phyloP scores from a whole-genome alignment of 2,888 invertebrate genomes.

The Phyllotreta striolata region DNA sequence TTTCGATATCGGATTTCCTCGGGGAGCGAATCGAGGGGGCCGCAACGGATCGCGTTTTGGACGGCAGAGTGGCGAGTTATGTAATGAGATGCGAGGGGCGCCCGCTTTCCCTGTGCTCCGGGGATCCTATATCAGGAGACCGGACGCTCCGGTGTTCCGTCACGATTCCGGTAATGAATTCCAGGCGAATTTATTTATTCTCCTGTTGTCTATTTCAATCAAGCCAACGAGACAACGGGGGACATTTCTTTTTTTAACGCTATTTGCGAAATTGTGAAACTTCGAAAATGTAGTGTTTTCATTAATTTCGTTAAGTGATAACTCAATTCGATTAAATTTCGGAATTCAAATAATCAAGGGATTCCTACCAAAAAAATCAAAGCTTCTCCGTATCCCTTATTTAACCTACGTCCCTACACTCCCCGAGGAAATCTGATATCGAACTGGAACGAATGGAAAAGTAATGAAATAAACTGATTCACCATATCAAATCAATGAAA shows the following conservation, averaged over 20 bases:
- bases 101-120: conserved; percentile 1
- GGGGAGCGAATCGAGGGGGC: conserved; percentile 50
- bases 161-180: conserved; percentile 4
- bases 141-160: conserved; percentile 6
- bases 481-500: conserved; percentile 53
- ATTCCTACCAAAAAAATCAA: conserved; percentile 3
- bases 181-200: not conserved
- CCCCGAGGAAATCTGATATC: conserved; percentile 55
- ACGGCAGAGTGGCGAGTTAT: conserved; percentile 18
- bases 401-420: conserved; percentile 43
- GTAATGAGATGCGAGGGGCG: conserved; percentile 15
- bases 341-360: conserved; percentile 4
- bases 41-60: conserved; percentile 5
- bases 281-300: too few species aligned
- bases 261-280: too few species aligned
- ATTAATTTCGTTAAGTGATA: too few species aligned
- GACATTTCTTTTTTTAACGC: too few species aligned
- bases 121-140: conserved; percentile 7
- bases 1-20: conserved; percentile 54
- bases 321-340: too few species aligned
- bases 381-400: not conserved
- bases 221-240: too few species aligned
- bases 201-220: too few species aligned
- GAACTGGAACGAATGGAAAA: conserved; percentile 54
- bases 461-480: conserved; percentile 56